Percentiles rank a stretch among this genome's conserved stretches.
Evolutionary conservation across 2,797 vertebrate genomes (phyloP).

Genomic region (Gymnothorax javanicus): DNA sequence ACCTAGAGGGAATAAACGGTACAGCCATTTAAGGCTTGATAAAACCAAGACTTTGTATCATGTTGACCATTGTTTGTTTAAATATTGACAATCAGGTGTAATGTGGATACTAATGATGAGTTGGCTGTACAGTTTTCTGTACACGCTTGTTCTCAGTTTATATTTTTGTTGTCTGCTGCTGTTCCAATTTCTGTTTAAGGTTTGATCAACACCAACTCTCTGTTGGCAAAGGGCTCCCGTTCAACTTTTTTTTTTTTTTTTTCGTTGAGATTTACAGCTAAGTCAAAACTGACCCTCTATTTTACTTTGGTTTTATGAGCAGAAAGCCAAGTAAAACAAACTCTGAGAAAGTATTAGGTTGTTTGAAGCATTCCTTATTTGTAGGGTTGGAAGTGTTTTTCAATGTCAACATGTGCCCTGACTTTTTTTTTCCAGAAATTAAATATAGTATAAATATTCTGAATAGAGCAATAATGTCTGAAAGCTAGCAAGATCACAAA

Average conservation of each 20-base stretch:
- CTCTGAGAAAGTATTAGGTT: conserved; percentile 29
- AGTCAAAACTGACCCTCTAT: conserved; percentile 23
- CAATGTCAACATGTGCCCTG: conserved; percentile 29
- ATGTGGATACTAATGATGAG: conserved; percentile 61
- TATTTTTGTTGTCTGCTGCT: conserved; percentile 65
- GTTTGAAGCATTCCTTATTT: conserved; percentile 24
- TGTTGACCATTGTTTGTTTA: conserved; percentile 21
- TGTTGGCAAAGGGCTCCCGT: conserved; percentile 71
- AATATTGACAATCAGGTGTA: conserved; percentile 71
- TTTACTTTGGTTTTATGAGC: conserved; percentile 24
- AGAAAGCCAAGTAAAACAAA: conserved; percentile 19
- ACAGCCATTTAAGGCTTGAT: conserved; percentile 39
- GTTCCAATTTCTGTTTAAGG: conserved; percentile 54
- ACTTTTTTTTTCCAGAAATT: conserved; percentile 27
- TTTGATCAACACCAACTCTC: conserved; percentile 53
- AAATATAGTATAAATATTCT: conserved; percentile 54
- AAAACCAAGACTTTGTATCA: background rate
- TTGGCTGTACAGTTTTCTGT: conserved; percentile 59
- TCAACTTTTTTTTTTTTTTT: conserved; percentile 31
- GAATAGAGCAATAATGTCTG: conserved; percentile 72
- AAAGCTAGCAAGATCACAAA: conserved; percentile 30
- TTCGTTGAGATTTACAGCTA: conserved; percentile 2
- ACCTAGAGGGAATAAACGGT: conserved; percentile 24
- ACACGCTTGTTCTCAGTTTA: conserved; percentile 30
- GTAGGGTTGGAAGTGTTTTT: conserved; percentile 23